phyloP scores from a whole-genome alignment of 2,113 vertebrate species.

The Amblyopsis rosae region DNA sequence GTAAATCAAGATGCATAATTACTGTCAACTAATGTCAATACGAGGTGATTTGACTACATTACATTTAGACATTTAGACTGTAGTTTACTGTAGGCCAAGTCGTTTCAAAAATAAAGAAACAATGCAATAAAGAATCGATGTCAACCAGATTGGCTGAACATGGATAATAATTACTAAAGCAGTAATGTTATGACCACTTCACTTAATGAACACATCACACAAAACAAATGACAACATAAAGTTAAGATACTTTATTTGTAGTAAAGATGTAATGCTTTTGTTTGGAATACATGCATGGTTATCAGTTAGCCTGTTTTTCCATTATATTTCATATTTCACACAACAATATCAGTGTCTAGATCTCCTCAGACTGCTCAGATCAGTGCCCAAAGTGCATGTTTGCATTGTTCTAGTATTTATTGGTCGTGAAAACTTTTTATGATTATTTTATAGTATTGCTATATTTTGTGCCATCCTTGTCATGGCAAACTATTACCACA shows the following conservation, averaged over 20 bases:
- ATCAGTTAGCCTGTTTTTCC: background rate
- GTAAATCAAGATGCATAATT: conserved; percentile 66
- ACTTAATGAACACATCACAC: conserved; percentile 13
- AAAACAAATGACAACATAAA: conserved; percentile 11
- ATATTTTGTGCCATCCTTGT: background rate
- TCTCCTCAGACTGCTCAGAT: background rate
- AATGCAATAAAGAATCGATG: conserved; percentile 58
- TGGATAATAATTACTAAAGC: conserved; percentile 30
- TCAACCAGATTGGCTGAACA: conserved; percentile 34
- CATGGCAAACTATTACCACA: background rate
- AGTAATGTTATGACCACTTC: conserved; percentile 23
- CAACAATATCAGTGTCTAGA: no score
- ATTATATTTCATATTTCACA: no score
- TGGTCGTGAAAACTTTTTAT: no score
- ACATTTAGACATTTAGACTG: conserved; percentile 20
- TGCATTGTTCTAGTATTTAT: background rate
- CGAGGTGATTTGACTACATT: conserved; percentile 68
- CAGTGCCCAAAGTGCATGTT: background rate
- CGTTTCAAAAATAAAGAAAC: conserved; percentile 48
- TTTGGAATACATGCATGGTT: no score
- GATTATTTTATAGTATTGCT: no score
- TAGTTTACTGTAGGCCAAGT: conserved; percentile 64
- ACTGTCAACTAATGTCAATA: conserved; percentile 72
- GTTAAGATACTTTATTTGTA: no score
- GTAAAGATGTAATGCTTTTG: no score